A percentile compares a stretch with the other conserved stretches of the same genome.
Evolutionary conservation across 2,888 invertebrate species (phyloP).

Genomic region (Dromius quadrimaculatus): DNA sequence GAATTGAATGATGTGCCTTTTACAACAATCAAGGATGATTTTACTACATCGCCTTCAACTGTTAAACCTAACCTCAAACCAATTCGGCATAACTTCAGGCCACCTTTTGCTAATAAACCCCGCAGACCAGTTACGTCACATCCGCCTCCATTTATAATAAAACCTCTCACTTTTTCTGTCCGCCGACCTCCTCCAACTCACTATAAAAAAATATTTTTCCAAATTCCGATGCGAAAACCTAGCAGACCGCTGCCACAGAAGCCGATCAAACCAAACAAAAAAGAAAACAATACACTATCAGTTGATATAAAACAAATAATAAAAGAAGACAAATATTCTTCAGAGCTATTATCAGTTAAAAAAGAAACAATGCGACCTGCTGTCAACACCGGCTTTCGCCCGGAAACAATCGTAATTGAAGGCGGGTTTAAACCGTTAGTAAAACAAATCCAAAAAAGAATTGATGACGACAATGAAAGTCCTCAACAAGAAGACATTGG

Average conservation of each 20-base stretch:
- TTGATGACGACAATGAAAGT: conserved; percentile 62
- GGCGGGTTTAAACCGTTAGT: conserved; percentile 87
- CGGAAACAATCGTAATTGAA: conserved; percentile 84
- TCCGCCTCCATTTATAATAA: conserved; percentile 49
- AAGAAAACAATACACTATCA: conserved; percentile 24
- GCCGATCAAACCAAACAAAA: conserved; percentile 17
- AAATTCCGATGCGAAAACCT: conserved; percentile 39
- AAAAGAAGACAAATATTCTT: conserved; percentile 44
- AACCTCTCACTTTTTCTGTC: conserved; percentile 49
- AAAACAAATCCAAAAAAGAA: conserved; percentile 71
- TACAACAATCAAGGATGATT: background rate
- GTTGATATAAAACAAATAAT: no score
- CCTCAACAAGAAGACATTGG: conserved; percentile 69
- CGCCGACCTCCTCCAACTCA: conserved; percentile 44
- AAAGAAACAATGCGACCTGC: conserved; percentile 69
- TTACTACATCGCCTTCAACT: background rate
- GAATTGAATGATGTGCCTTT: background rate
- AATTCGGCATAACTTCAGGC: background rate
- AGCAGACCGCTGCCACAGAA: conserved; percentile 27
- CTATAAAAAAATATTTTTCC: conserved; percentile 42
- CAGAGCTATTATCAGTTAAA: conserved; percentile 43
- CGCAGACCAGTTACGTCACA: conserved; percentile 41
- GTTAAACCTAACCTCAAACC: conserved; percentile 5
- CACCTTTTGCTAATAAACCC: background rate
- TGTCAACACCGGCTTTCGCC: conserved; percentile 82